A percentile compares a stretch with the other conserved stretches of the same genome.
Conservation (phyloP, 1,140 invertebrate genomes). For the Sweltsa coloradensis region DNA sequence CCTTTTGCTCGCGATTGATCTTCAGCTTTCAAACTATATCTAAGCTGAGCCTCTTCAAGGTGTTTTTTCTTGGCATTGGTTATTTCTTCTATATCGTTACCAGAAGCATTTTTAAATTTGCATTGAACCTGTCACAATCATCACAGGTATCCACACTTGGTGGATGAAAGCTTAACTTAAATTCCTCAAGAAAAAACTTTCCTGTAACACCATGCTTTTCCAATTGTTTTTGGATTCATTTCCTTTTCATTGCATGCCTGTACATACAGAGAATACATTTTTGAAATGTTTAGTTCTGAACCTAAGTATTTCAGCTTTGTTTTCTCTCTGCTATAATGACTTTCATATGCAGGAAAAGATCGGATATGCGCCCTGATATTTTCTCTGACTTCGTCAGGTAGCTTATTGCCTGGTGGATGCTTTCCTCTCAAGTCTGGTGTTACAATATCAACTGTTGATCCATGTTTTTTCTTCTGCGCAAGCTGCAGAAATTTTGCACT, state of each 20-base stretch:
- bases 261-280: too few relatives aligned
- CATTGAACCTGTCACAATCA: constrained; percentile 10
- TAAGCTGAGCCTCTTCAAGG: constrained; percentile 6
- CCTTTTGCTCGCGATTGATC: constrained; percentile 6
- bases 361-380: constrained; percentile 9
- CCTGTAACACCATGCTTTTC: constrained; percentile 9
- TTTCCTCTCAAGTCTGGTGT: constrained; percentile 9
- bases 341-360: constrained; percentile 7
- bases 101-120: not conserved
- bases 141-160: constrained; percentile 10
- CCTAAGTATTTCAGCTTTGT: too few relatives aligned
- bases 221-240: too few relatives aligned
- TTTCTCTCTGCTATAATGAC: constrained; percentile 13
- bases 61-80: constrained; percentile 4
- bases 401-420: constrained; percentile 10
- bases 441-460: constrained; percentile 5
- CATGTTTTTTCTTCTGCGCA: constrained; percentile 6
- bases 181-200: constrained; percentile 10
- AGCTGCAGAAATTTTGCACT: constrained; percentile 1
- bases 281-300: too few relatives aligned
- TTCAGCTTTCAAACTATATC: constrained; percentile 10
- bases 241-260: too few relatives aligned
- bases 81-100: constrained; percentile 5
- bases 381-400: constrained; percentile 7
- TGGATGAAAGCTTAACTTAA: constrained; percentile 6